Base-by-base conservation (phyloP, 2,888 invertebrate genomes). In the Pachliopta kotzebuea region DNA sequence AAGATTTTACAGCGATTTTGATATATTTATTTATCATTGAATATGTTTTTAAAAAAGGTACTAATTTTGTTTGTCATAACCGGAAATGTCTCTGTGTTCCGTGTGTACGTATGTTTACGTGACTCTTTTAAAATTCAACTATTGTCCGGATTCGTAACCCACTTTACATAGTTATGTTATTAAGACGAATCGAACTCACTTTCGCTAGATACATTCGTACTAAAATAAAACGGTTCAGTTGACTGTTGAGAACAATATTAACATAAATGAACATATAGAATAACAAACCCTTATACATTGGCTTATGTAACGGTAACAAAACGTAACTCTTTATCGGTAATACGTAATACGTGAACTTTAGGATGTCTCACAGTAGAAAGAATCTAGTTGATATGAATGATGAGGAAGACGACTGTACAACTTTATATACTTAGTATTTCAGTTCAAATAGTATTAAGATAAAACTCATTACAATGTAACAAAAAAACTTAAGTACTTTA, bases 1-100 rank as follows among this genome's bases (percentile, higher is more conserved):
- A 61, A 55, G 42, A 59, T 60, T 56, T 60, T 62, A 24, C 56
- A 23, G 55, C 31, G 26, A 62, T 50, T 60, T 64, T 64, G 61
- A 54, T 60, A 62, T 56, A 63, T 63, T 66, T 63, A 56, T 56
- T 63, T 56, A 62, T 37, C 52, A 29, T 57, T 56, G 60, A 37
- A 58, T 69, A 75, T 75, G 68, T 71, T 57, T 50, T 64, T 56
- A 61, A 65, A 65, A 21, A 23, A 76, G 73, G 64, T 75, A 76
- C 72, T 72, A 74, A 29, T 18, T 45, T 26, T 21, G 56, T 59
- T 55, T 52, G 18, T 60, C 42, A 65, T 57, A 57, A 57, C 26
- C 60, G 57, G 57, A 65, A 61, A 55, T 23, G 62, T 63, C 50
- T 21, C 21, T 56, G 31, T 53, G 63, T 57, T 54, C 52, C 56